Evolutionary conservation across 2,888 invertebrate genomes (phyloP), one percentile per base, ranked within the genome.

Genomic region (Neocrepidodera transversa): DNA sequence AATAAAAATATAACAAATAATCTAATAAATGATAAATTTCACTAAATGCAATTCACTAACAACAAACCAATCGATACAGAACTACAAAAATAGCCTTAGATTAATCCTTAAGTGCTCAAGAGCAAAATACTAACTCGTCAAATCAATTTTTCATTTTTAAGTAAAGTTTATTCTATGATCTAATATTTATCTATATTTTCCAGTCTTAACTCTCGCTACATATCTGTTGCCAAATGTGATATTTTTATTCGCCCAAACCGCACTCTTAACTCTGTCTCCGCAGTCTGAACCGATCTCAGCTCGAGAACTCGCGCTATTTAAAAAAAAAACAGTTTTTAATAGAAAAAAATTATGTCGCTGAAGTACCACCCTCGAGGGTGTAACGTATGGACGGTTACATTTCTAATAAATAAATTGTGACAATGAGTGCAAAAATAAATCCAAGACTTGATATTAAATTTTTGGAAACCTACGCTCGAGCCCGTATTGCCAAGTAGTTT

Each of bases 221-320:
- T 77, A 78, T 76, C 78, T 76, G 76, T 78, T 80, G 80, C 80
- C 80, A 80, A 80, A 79, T 78, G 76, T 76, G 79, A 79, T 80
- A 80, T 80, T 80, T 80, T 80, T 78, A 79, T 79, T 77, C 75
- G 68, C 52, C 73, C 72, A 73, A 73, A 71, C 71, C 68, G 74
- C 74, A 68, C 73, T 71, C 67, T 69, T 66, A 69, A 71, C 69
- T 72, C 71, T 73, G 70, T 75, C 72, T 75, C 72, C 74, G 73
- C 77, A 77, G 76, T 77, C 75, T 72, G 73, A 74, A 76, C 76
- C 75, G 75, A 74, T 71, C 74, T 73, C 72, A 72, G 73, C 71
- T 67, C 60, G 63, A 65, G 65, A 66, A 68, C 61, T 66, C 70
- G 71, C 68, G 69, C 58, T 50, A 58, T 60, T 65, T 57, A 54